A percentile compares a stretch with the other conserved stretches of the same genome.
Conservation (phyloP, 2,888 invertebrate genomes). For the Archips crataeganus region DNA sequence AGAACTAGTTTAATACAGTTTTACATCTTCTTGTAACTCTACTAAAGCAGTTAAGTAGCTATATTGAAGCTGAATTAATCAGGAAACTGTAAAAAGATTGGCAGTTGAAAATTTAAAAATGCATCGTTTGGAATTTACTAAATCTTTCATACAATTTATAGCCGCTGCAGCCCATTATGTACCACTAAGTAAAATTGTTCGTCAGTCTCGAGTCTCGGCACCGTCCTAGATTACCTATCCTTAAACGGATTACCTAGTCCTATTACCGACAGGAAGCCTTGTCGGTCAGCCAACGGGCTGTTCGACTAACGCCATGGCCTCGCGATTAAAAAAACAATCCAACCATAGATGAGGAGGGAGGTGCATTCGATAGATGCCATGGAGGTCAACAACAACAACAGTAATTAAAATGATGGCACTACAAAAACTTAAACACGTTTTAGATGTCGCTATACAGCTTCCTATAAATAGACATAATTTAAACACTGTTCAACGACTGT, state of each 20-base stretch:
- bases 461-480: too few species aligned
- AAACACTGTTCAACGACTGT: too few species aligned
- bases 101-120: background rate
- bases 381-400: background rate
- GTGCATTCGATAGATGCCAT: background rate
- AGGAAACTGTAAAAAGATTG: background rate
- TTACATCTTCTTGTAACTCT: too few species aligned
- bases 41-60: too few species aligned
- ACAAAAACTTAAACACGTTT: too few species aligned
- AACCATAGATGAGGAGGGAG: background rate
- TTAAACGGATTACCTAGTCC: constrained; percentile 48
- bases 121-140: background rate
- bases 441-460: too few species aligned
- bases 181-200: constrained; percentile 37
- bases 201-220: constrained; percentile 7
- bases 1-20: background rate
- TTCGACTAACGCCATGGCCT: constrained; percentile 40
- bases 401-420: too few species aligned
- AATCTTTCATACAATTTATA: background rate
- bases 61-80: too few species aligned
- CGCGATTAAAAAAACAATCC: constrained; percentile 14
- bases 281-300: constrained; percentile 51
- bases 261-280: constrained; percentile 46
- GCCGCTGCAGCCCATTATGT: constrained; percentile 15
- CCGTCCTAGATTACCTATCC: constrained; percentile 32